phyloP scores from a whole-genome alignment of 1,140 invertebrate species.

The Drosophila ficusphila region DNA sequence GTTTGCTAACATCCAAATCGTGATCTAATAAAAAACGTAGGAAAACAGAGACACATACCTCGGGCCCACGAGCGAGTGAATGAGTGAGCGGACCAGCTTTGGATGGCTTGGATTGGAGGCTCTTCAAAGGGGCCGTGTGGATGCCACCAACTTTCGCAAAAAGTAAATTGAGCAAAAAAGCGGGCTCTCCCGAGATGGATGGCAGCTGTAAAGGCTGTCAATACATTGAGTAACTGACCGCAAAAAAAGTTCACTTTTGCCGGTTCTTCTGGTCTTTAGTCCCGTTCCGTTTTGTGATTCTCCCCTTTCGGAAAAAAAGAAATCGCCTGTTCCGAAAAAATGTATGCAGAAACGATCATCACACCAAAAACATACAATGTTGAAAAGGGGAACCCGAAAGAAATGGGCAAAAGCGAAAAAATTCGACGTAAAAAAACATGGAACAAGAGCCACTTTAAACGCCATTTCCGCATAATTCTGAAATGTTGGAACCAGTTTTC shows the following conservation, averaged over 20 bases:
- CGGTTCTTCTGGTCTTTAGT: constrained; percentile 13
- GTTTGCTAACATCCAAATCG: constrained; percentile 78
- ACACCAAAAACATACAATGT: constrained; percentile 3
- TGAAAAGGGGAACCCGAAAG: constrained; percentile 25
- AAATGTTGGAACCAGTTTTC: constrained; percentile 66
- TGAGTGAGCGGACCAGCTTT: constrained; percentile 58
- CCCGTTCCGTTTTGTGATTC: constrained; percentile 24
- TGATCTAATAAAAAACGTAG: constrained; percentile 74
- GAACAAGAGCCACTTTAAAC: constrained; percentile 48
- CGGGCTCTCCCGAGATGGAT: constrained; percentile 31
- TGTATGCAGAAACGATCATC: constrained; percentile 46
- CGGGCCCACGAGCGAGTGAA: constrained; percentile 9
- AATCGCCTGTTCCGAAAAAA: constrained; percentile 47
- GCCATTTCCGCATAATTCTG: constrained; percentile 76
- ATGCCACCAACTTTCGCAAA: constrained; percentile 47
- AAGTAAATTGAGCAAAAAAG: constrained; percentile 15
- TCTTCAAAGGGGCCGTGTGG: constrained; percentile 34
- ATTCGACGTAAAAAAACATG: constrained; percentile 36
- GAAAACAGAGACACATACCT: constrained; percentile 44
- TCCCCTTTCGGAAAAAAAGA: constrained; percentile 51
- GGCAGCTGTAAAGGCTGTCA: constrained; percentile 52
- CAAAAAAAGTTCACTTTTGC: constrained; percentile 25
- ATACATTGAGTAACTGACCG: constrained; percentile 53
- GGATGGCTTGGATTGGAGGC: constrained; percentile 5
- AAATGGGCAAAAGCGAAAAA: constrained; percentile 26